Evolutionary conservation across 2,888 invertebrate genomes (phyloP).

Genomic region (Dynastes maya): DNA sequence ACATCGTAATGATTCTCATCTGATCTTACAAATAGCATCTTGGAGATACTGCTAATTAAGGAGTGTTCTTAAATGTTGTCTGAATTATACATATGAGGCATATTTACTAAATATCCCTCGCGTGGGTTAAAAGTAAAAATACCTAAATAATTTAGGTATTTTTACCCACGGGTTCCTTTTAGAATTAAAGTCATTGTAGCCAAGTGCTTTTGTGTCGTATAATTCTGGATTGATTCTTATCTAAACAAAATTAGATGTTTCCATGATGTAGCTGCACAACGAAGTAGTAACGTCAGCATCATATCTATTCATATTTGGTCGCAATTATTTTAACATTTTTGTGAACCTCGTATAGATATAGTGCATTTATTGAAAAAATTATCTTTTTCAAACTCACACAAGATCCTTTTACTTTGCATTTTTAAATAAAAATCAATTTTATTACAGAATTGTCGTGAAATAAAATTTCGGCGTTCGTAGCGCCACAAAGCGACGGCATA

Average conservation of each 20-base stretch:
- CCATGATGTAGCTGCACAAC: not conserved
- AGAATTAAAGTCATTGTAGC: not conserved
- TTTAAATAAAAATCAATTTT: no score
- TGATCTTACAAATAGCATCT: not conserved
- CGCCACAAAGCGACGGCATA: no score
- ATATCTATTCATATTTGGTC: not conserved
- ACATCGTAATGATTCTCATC: not conserved
- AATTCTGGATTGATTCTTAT: not conserved
- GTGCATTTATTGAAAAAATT: no score
- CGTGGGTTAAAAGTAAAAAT: no score
- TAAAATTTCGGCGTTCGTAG: no score
- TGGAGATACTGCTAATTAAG: not conserved
- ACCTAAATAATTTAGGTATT: not conserved
- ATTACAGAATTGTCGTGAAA: no score
- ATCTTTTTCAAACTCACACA: no score
- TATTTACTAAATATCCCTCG: not conserved
- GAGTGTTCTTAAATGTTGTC: not conserved
- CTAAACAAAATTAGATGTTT: not conserved
- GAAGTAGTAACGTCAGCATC: not conserved
- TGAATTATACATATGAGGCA: not conserved
- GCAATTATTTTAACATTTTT: no score
- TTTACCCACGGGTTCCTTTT: not conserved
- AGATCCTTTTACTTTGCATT: no score
- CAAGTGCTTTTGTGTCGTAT: not conserved
- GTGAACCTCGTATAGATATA: no score